Base-by-base conservation (phyloP, 2,888 invertebrate species). In the Lasioglossum oenotherae region DNA sequence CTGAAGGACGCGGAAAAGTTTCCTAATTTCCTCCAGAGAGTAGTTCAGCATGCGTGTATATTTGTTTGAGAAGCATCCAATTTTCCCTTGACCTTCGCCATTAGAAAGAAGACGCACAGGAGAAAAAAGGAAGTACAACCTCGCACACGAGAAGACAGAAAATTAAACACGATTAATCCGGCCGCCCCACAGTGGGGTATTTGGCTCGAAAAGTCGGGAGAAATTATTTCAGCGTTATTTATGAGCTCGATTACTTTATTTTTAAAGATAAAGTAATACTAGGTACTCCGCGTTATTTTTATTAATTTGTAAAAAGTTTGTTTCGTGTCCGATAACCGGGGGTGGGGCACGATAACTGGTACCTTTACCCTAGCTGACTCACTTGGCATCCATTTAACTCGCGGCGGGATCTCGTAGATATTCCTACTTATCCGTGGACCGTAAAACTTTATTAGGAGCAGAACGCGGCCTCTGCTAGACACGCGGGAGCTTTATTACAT, bases 371-470 rank as follows among this genome's bases (percentile, higher is more conserved):
- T 19, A 31, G 8, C 35, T 38, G 69, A 69, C 19, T 78, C 77
- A 69, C 12, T 10, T 27, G 2, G 38, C 49, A 35, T 49, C 23
- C 14, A 31, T n/a, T 69, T 49, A 38, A 78, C 67, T 69, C 19
- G 57, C 44, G 16, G 27, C 38, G 16, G 44, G 69, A 35, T 74
- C 67, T 27, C n/a, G 57, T 31, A 12, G 53, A 72, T 53, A 38
- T 71, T 67, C 16, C 44, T 38, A n/a, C 74, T 64, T 53, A 78
- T 71, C 71, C 80, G 53, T 71, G 74, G 31, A 23, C 81, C 82
- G 81, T 90, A 90, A 90, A 90, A 90, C 74, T 87, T 89, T 89
- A 89, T 90, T 78, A 85, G 71, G 46, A 72, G 69, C 53, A 78
- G 79, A 79, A 41, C n/a, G 46, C n/a, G 27, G 23, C 35, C 19